Percentiles rank a stretch among this genome's conserved stretches.
Evolutionary conservation across 2,888 invertebrate species (phyloP).

Genomic region (Zygaena filipendulae): DNA sequence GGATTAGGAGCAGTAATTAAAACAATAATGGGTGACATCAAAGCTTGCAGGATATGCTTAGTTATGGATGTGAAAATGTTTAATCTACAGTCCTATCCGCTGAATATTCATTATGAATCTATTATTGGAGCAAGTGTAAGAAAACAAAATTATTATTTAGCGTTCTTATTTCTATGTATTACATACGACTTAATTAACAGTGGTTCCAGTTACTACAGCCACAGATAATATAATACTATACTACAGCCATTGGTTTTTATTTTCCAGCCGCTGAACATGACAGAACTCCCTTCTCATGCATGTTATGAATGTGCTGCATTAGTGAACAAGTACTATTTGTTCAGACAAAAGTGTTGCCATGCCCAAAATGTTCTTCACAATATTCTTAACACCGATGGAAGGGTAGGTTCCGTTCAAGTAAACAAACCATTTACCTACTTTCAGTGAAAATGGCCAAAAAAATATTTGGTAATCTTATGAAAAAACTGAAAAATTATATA

Average conservation of each 20-base stretch:
- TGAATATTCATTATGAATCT: constrained; percentile 35
- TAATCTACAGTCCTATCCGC: constrained; percentile 30
- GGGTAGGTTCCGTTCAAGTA: constrained; percentile 34
- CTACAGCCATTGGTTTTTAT: too few species aligned
- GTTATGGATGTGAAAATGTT: constrained; percentile 37
- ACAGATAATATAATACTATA: too few species aligned
- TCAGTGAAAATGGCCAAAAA: too few species aligned
- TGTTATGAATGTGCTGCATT: constrained; percentile 43
- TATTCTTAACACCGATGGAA: constrained; percentile 29
- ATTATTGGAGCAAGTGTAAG: constrained; percentile 42
- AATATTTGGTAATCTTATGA: too few species aligned
- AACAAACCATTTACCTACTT: constrained; percentile 45
- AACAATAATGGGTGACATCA: constrained; percentile 33
- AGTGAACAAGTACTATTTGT: constrained; percentile 36
- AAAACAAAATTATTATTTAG: too few species aligned
- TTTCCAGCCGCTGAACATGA: constrained; percentile 23
- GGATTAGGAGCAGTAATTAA: neutral
- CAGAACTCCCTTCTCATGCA: constrained; percentile 30
- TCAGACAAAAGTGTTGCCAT: constrained; percentile 34
- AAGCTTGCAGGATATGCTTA: constrained; percentile 51
- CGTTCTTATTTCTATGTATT: neutral
- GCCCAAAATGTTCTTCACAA: constrained; percentile 33
- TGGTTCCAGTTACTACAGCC: too few species aligned
- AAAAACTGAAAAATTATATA: too few species aligned
- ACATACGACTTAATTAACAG: neutral